Base-by-base conservation (phyloP, 2,888 invertebrate species). In the Latheticus oryzae region DNA sequence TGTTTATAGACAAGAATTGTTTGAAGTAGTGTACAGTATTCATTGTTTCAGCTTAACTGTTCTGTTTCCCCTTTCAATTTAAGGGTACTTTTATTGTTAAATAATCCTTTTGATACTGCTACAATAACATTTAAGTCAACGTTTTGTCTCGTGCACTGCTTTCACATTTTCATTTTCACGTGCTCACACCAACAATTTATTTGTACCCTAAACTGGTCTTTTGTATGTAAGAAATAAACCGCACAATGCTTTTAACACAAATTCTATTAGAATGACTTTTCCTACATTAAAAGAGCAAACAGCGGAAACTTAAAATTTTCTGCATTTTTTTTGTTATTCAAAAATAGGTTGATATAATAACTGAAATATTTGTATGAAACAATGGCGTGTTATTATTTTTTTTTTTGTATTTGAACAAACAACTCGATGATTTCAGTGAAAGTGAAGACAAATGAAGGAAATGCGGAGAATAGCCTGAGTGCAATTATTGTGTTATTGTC, bases 1-100 rank as follows among this genome's bases (percentile, higher is more conserved):
- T 66, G 67, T 71, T 68, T 73, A 66, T 70, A 69, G 72, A 65
- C 69, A 69, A 68, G 66, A 68, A 68, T 68, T 69, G 71, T 69
- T 70, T 69, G 65, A 66, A 67, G 68, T 67, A 69, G 63, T 67
- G 61, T 56, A 70, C 68, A 66, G 63, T 65, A 65, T 62, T 65
- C 69, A 70, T 71, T 70, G 71, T 71, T 71, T 71, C 68, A 69
- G 62, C 62, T 66, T 66, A 68, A 63, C 62, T 63, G 57, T 59
- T 56, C 43, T 56, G 60, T 62, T 62, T 62, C 60, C 63, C 62
- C 58, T 55, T 61, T 55, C 40, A 53, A 58, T 48, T 51, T 53
- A 52, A 53, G 61, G 58, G 59, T 43, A 58, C 60, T 65, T 60
- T 63, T 63, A 63, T 63, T 65, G 63, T 65, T 65, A 53, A 58